phyloP scores from a whole-genome alignment of 2,888 invertebrate genomes.

The Dicyrtomina minuta region DNA sequence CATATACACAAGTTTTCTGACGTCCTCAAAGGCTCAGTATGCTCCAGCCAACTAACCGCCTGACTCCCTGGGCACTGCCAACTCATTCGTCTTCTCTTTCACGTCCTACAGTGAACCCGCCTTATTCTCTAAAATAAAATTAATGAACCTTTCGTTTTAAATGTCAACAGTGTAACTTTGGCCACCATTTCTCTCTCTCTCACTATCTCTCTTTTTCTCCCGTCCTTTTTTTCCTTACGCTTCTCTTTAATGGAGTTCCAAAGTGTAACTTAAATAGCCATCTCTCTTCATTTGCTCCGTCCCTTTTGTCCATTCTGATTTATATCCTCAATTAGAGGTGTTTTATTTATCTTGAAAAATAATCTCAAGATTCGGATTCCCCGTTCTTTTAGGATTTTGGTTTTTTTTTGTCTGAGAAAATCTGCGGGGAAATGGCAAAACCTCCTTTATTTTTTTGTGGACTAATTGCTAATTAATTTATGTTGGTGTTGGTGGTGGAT shows the following conservation, averaged over 20 bases:
- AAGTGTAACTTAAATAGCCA: neutral
- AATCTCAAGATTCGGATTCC: too few species aligned
- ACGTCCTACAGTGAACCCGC: constrained; percentile 25
- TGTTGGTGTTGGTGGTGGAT: too few species aligned
- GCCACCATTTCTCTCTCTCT: neutral
- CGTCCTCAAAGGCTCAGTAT: neutral
- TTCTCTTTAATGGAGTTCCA: neutral
- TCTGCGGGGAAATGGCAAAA: too few species aligned
- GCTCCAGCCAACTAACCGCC: constrained; percentile 21
- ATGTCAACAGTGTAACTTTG: constrained; percentile 21
- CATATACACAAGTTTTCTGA: too few species aligned
- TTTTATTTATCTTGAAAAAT: too few species aligned
- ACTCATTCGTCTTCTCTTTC: constrained; percentile 32
- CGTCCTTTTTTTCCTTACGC: neutral
- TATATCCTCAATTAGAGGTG: too few species aligned
- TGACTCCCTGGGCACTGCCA: constrained; percentile 30
- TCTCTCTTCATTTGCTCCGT: neutral
- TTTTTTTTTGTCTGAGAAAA: too few species aligned
- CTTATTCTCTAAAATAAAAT: constrained; percentile 29
- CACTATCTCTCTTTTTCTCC: constrained; percentile 6
- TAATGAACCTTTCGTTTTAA: constrained; percentile 31
- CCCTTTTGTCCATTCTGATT: neutral
- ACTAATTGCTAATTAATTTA: too few species aligned
- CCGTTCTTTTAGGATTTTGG: too few species aligned
- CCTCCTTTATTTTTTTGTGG: too few species aligned